Conservation (phyloP, 2,888 invertebrate species). For the Parnassius orleans region DNA sequence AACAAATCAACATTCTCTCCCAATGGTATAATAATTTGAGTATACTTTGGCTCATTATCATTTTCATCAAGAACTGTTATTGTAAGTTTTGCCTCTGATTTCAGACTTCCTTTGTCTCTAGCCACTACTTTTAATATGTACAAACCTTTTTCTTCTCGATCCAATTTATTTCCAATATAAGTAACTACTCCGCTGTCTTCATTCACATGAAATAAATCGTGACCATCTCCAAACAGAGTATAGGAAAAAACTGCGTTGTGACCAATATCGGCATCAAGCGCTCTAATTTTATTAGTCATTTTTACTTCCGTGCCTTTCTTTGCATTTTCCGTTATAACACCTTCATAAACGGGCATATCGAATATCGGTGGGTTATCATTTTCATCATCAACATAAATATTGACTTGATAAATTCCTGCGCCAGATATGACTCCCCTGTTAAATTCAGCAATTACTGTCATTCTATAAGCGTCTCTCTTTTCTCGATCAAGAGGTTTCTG, state of each 20-base stretch:
- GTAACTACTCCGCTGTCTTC: conserved; percentile 82
- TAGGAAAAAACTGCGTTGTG: conserved; percentile 85
- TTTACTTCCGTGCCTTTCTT: conserved; percentile 85
- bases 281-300: conserved; percentile 84
- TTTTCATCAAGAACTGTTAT: conserved; percentile 89
- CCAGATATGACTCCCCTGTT: conserved; percentile 85
- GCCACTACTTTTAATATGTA: conserved; percentile 88
- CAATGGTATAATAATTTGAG: conserved; percentile 85
- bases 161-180: conserved; percentile 82
- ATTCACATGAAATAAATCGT: conserved; percentile 86
- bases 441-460: conserved; percentile 90
- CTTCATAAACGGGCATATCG: conserved; percentile 85
- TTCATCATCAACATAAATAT: conserved; percentile 90
- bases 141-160: conserved; percentile 85
- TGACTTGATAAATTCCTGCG: conserved; percentile 89
- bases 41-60: conserved; percentile 88
- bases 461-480: conserved; percentile 84
- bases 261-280: conserved; percentile 86
- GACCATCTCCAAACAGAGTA: conserved; percentile 87
- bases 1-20: conserved; percentile 85
- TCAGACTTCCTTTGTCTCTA: conserved; percentile 87
- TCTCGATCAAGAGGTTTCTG: conserved; percentile 89
- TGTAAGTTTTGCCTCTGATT: conserved; percentile 86
- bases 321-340: conserved; percentile 89
- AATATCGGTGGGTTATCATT: conserved; percentile 94